These are phyloP conservation scores for Gasteruption jaculator DNA, from an alignment of 2,888 invertebrate genomes.

Conservation along the genomic window DNA sequence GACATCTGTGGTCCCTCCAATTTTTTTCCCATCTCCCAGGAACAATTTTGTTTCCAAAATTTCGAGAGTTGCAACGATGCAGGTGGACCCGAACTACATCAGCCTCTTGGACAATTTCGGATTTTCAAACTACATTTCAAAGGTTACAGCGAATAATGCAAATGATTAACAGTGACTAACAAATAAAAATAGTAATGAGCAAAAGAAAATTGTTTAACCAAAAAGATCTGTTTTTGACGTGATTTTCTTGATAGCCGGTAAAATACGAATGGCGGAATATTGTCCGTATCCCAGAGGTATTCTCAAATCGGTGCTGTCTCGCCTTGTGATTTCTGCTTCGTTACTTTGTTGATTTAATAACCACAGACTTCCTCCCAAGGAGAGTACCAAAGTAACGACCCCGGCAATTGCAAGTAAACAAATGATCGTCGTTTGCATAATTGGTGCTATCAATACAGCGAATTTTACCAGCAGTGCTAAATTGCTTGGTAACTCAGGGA, in stretches of 20 bases:
- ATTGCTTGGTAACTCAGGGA: conserved; percentile 29
- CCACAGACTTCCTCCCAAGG: conserved; percentile 39
- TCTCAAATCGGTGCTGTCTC: conserved; percentile 41
- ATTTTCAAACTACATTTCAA: too few relatives aligned
- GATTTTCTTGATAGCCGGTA: conserved; percentile 46
- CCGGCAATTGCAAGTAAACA: conserved; percentile 38
- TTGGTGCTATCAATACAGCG: conserved; percentile 34
- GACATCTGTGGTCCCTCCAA: too few relatives aligned
- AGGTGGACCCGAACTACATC: too few relatives aligned
- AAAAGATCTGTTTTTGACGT: conserved; percentile 45
- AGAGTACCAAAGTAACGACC: conserved; percentile 30
- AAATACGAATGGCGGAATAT: conserved; percentile 43
- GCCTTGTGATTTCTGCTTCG: conserved; percentile 28
- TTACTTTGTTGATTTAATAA: conserved; percentile 36
- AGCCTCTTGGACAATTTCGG: too few relatives aligned
- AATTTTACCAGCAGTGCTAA: conserved; percentile 31
- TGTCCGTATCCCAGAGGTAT: conserved; percentile 45
- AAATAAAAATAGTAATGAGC: too few relatives aligned
- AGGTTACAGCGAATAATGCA: too few relatives aligned
- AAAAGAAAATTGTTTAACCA: conserved; percentile 24
- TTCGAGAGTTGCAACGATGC: too few relatives aligned
- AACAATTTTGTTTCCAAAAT: too few relatives aligned
- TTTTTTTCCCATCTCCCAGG: too few relatives aligned
- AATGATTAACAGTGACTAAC: too few relatives aligned
- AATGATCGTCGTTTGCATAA: conserved; percentile 35